Evolutionary conservation across 2,113 vertebrate species (phyloP).

Genomic region (Alaudala cheleensis): DNA sequence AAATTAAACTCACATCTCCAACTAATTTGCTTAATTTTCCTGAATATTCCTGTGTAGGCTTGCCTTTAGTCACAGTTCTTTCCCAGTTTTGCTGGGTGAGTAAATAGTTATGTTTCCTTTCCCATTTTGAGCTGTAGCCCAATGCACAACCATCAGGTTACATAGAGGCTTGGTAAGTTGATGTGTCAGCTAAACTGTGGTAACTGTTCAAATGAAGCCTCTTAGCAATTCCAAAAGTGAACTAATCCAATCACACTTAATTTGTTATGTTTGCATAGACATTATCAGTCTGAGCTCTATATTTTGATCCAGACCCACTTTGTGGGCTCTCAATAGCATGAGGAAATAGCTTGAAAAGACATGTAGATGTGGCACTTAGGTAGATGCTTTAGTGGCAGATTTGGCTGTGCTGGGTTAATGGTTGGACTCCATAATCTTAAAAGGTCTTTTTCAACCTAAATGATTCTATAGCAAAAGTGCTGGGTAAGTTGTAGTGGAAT

Average conservation of each 20-base stretch:
- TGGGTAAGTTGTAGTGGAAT: background rate
- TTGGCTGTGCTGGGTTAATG: background rate
- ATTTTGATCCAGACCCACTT: background rate
- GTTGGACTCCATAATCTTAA: background rate
- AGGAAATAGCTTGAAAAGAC: background rate
- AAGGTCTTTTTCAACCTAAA: background rate
- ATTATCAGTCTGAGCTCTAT: background rate
- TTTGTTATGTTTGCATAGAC: background rate
- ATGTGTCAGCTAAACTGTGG: background rate
- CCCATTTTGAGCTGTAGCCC: background rate
- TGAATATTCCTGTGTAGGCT: constrained; percentile 30
- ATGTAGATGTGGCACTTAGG: background rate
- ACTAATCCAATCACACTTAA: background rate
- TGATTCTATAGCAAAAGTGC: background rate
- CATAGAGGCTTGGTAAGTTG: background rate
- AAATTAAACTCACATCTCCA: constrained; percentile 20
- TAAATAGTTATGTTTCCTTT: background rate
- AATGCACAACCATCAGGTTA: background rate
- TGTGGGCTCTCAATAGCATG: background rate
- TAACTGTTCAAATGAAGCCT: background rate
- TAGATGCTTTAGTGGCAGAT: background rate
- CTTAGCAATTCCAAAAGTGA: background rate
- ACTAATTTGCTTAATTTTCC: constrained; percentile 20
- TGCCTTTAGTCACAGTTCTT: constrained; percentile 29
- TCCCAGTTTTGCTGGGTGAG: background rate